A percentile compares a stretch with the other conserved stretches of the same genome.
Evolutionary conservation across 1,140 invertebrate species (phyloP).

Genomic region (Sminthurides bifidus): DNA sequence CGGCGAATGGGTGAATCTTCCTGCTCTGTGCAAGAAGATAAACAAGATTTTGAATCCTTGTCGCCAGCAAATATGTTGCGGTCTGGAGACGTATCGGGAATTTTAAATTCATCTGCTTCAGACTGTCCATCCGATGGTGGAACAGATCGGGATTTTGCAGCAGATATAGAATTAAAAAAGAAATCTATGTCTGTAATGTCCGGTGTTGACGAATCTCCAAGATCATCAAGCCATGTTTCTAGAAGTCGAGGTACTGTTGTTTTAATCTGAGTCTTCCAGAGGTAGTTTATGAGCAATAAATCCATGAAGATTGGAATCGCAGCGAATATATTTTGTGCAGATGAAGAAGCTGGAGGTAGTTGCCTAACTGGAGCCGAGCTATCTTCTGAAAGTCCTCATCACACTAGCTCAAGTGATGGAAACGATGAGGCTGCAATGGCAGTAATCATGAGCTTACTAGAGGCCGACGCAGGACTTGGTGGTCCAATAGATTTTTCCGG

Average conservation of each 20-base stretch:
- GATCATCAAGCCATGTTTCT: neutral
- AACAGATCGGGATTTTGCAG: neutral
- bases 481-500: conserved; percentile 77
- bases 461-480: conserved; percentile 62
- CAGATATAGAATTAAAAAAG: neutral
- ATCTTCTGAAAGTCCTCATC: conserved; percentile 36
- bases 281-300: neutral
- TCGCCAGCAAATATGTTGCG: neutral
- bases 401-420: conserved; percentile 48
- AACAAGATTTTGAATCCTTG: neutral
- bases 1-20: neutral
- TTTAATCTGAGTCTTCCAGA: neutral
- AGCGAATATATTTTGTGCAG: too few species aligned
- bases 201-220: neutral
- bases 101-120: too few species aligned
- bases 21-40: neutral
- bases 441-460: conserved; percentile 80
- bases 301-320: too few species aligned
- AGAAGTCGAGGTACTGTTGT: neutral
- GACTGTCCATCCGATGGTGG: too few species aligned
- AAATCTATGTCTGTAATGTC: neutral
- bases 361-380: conserved; percentile 34
- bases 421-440: conserved; percentile 85
- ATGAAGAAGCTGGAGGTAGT: neutral
- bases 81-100: too few species aligned